Conservation (phyloP, 2,797 vertebrate species). For the Potorous gilbertii region DNA sequence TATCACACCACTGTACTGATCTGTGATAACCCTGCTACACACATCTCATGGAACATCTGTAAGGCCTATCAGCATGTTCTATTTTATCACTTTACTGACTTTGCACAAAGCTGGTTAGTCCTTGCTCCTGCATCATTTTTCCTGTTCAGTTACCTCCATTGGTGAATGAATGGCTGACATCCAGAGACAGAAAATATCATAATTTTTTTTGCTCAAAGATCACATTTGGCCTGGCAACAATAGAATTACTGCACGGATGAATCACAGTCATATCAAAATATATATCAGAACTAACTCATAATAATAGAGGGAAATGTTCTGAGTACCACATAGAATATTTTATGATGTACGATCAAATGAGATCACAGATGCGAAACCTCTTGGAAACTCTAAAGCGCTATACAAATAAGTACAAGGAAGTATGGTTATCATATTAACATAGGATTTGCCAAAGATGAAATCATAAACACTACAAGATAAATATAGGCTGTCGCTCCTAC, state of each 20-base stretch:
- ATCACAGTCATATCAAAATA: slow-evolving; percentile 28
- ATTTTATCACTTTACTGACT: slow-evolving; percentile 49
- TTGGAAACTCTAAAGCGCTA: not conserved
- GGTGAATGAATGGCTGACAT: slow-evolving; percentile 48
- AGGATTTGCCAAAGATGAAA: slow-evolving; percentile 51
- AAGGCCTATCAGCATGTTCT: slow-evolving; percentile 14
- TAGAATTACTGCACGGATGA: slow-evolving; percentile 2
- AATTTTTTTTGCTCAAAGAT: slow-evolving; percentile 33
- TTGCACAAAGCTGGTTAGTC: not conserved
- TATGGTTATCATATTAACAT: slow-evolving; percentile 15
- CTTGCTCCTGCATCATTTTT: slow-evolving; percentile 10
- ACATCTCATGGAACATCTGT: not conserved
- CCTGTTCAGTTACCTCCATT: slow-evolving; percentile 40
- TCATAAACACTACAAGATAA: slow-evolving; percentile 51
- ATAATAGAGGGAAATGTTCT: slow-evolving; percentile 38
- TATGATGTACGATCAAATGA: not conserved
- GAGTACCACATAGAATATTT: not conserved
- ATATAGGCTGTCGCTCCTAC: slow-evolving; percentile 31
- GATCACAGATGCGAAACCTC: not conserved
- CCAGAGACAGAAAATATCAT: slow-evolving; percentile 51
- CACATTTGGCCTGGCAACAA: slow-evolving; percentile 20
- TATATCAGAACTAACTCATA: slow-evolving; percentile 40
- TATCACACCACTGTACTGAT: not conserved
- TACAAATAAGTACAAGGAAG: not conserved
- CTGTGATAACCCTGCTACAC: slow-evolving; percentile 25